A percentile compares a stretch with the other conserved stretches of the same genome.
These are phyloP conservation scores for Ascidia mentula DNA, from an alignment of 23 tunicate genomes.

Conservation along the genomic window DNA sequence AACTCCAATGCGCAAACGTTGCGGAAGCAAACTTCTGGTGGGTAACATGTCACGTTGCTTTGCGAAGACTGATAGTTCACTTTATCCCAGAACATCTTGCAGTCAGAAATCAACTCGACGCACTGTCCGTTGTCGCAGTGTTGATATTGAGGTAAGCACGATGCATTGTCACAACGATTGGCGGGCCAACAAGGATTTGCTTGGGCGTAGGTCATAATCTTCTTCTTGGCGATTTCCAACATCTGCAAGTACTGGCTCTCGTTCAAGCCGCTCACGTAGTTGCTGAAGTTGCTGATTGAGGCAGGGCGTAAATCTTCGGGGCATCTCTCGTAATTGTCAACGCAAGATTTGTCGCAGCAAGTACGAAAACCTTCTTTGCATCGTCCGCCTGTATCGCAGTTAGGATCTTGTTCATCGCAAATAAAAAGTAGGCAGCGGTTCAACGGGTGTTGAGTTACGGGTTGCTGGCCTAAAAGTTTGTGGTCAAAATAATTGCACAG, in stretches of 20 bases:
- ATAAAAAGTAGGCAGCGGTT: not conserved
- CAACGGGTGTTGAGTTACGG: not conserved
- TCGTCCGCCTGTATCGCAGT: not conserved
- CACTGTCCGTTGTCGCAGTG: constrained; percentile 57
- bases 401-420: not conserved
- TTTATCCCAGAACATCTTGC: constrained; percentile 30
- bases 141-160: constrained; percentile 31
- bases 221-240: not conserved
- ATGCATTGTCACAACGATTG: constrained; percentile 17
- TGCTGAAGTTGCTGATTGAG: not conserved
- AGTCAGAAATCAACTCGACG: constrained; percentile 21
- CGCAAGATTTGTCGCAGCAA: not conserved
- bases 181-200: constrained; percentile 36
- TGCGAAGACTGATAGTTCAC: not conserved
- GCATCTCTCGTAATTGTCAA: not conserved
- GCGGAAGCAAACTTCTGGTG: constrained; percentile 35
- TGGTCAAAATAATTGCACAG: not conserved
- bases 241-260: not conserved
- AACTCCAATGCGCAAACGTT: constrained; percentile 21
- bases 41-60: constrained; percentile 38
- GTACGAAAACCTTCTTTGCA: constrained; percentile 3
- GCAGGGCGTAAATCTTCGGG: not conserved
- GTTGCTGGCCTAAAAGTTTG: not conserved
- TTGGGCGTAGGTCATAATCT: not conserved
- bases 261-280: not conserved